These are phyloP conservation scores for Aromia moschata DNA, from an alignment of 2,888 invertebrate genomes.

Conservation along the genomic window DNA sequence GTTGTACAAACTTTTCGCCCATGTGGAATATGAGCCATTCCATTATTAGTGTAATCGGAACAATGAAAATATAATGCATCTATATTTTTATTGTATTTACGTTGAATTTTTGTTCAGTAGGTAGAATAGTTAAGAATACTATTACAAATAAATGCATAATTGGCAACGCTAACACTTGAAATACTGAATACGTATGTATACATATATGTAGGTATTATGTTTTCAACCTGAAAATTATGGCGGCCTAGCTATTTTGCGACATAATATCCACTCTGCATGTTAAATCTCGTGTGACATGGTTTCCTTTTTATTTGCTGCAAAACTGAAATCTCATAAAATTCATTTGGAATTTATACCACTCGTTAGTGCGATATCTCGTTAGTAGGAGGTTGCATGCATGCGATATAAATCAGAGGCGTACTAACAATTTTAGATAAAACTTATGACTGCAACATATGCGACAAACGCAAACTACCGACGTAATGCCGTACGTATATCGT, in stretches of 20 bases:
- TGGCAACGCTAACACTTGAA: no score
- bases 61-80: no score
- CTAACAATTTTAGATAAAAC: constrained; percentile 3
- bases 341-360: constrained; percentile 24
- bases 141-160: no score
- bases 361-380: constrained; percentile 15
- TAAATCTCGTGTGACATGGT: constrained; percentile 12
- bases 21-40: no score
- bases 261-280: constrained; percentile 5
- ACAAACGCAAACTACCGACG: neutral
- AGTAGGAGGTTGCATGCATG: constrained; percentile 8
- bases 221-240: no score
- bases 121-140: no score
- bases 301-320: constrained; percentile 9
- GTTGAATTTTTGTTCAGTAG: no score
- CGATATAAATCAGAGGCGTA: constrained; percentile 11
- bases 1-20: no score
- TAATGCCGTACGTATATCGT: neutral
- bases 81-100: no score
- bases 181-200: no score
- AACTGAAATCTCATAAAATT: constrained; percentile 16
- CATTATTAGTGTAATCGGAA: no score
- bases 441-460: neutral
- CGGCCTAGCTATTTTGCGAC: neutral
- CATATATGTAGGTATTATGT: no score